Evolutionary conservation across 1,140 invertebrate species (phyloP).

Genomic region (Euura saliciscinereae): DNA sequence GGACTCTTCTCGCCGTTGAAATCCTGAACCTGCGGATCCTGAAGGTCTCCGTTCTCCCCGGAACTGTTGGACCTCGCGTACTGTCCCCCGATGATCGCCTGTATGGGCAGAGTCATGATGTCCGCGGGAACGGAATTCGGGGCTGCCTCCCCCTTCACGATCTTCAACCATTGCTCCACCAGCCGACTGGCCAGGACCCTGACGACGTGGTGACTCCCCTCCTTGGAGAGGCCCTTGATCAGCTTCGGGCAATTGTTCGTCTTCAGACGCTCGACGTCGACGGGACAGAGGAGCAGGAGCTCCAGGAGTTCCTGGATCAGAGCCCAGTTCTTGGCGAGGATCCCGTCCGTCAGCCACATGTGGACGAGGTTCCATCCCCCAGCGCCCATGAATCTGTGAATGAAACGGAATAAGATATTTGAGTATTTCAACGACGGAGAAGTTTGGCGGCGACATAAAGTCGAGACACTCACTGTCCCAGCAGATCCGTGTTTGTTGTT

Average conservation of each 20-base stretch:
- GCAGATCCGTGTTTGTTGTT: slow-evolving; percentile 81
- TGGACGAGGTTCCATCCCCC: slow-evolving; percentile 91
- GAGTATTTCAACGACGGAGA: too few relatives aligned
- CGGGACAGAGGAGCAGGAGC: slow-evolving; percentile 82
- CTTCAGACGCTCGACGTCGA: slow-evolving; percentile 87
- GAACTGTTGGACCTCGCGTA: background rate
- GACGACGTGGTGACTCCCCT: slow-evolving; percentile 76
- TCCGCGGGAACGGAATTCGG: slow-evolving; percentile 47
- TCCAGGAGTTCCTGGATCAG: slow-evolving; percentile 85
- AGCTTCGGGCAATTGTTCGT: slow-evolving; percentile 90
- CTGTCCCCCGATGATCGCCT: background rate
- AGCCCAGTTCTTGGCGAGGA: slow-evolving; percentile 82
- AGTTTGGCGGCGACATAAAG: too few relatives aligned
- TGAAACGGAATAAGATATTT: slow-evolving; percentile 11
- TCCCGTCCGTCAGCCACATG: slow-evolving; percentile 86
- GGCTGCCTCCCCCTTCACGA: slow-evolving; percentile 74
- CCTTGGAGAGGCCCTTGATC: slow-evolving; percentile 86
- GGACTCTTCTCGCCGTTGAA: background rate
- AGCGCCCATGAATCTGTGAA: slow-evolving; percentile 79
- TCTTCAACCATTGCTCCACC: slow-evolving; percentile 90
- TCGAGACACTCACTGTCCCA: slow-evolving; percentile 71
- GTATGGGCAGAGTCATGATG: slow-evolving; percentile 35
- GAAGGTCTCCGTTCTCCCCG: background rate
- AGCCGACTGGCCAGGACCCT: slow-evolving; percentile 76
- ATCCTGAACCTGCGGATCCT: background rate